Evolutionary conservation across 2,113 vertebrate species (phyloP), one percentile per base, ranked within the genome.

Genomic region (Aix galericulata): DNA sequence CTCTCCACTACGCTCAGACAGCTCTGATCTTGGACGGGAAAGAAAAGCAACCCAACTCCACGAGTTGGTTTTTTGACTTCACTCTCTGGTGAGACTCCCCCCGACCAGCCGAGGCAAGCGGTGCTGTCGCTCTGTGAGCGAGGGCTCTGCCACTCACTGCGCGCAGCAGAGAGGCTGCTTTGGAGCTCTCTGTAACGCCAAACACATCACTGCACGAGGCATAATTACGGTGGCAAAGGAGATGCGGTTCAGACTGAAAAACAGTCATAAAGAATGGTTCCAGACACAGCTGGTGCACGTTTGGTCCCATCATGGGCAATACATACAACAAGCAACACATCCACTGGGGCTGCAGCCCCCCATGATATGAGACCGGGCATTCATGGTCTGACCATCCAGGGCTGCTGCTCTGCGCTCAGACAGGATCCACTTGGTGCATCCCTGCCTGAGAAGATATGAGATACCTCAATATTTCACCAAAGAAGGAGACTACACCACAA

Each of bases 271-370:
- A 55, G 21, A 48, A 50, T 6, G n/a, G 27, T 36, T 63, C 36
- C 42, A 59, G 12, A 50, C 12, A 7, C 0, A 0, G 26, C 3
- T 22, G 0, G 0, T 21, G 38, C 23, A 2, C 26, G 59, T 50
- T 17, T 68, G 62, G 58, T 46, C 53, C 79, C 5, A 0, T 86
- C 66, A 91, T 5, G 5, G 76, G 44, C 8, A 59, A 67, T 8
- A 67, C n/a, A 52, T 38, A 9, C 3, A 72, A 8, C 11, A 29
- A 89, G 55, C 42, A 31, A 44, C 14, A 46, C 9, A 44, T 17
- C 44, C 44, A 44, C 44, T 44, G 4, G 69, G 50, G 25, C 44
- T 82, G 46, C 1, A 36, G 34, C 31, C 13, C 4, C 38, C 34
- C n/a, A 34, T 7, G 21, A 36, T 16, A 44, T 55, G 85, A 88